Conservation (phyloP, 1,140 invertebrate species). For the Trichonephila inaurata region DNA sequence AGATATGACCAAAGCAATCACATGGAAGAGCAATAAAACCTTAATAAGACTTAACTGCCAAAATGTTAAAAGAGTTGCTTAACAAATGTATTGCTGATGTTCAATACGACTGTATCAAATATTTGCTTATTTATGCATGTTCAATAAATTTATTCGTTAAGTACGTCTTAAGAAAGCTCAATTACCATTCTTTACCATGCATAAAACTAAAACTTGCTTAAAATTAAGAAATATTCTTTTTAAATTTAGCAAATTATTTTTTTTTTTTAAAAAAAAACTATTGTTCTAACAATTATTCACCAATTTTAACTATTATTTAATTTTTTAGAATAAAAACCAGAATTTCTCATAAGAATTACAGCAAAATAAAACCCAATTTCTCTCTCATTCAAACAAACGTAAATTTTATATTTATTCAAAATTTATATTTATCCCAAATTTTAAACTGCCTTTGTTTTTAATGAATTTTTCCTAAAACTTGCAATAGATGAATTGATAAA, state of each 20-base stretch:
- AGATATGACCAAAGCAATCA: slow-evolving; percentile 73
- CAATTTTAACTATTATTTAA: no score
- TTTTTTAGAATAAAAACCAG: neutral
- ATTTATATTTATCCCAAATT: neutral
- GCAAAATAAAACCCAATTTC: no score
- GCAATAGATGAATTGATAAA: slow-evolving; percentile 16
- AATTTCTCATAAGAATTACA: no score
- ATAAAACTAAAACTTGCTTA: neutral
- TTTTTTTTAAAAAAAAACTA: no score
- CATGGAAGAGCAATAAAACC: slow-evolving; percentile 61
- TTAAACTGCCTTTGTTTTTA: neutral
- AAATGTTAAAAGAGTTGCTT: slow-evolving; percentile 9
- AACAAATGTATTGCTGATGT: slow-evolving; percentile 21
- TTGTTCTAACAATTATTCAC: no score
- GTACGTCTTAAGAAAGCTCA: neutral
- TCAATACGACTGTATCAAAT: neutral
- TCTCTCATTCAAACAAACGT: no score
- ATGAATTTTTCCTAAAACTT: neutral
- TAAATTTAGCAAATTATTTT: no score
- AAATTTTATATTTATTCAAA: neutral
- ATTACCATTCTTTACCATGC: slow-evolving; percentile 7
- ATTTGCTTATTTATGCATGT: neutral
- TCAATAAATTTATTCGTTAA: neutral
- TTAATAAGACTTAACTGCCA: slow-evolving; percentile 23
- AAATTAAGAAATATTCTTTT: no score